Evolutionary conservation across 2,113 vertebrate species (phyloP).

Genomic region (Tragelaphus strepsiceros): DNA sequence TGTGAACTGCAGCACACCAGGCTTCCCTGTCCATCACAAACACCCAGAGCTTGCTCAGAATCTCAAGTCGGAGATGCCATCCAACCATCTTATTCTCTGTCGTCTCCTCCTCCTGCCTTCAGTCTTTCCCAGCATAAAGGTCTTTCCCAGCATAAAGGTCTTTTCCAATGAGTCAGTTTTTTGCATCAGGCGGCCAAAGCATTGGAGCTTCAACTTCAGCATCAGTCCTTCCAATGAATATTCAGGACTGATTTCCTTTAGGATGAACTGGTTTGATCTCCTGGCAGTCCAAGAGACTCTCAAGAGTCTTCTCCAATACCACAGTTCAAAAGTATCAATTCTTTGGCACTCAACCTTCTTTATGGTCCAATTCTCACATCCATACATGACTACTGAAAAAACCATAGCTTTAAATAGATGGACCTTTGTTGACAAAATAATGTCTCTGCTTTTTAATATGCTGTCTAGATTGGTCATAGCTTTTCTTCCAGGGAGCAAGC

Average conservation of each 20-base stretch:
- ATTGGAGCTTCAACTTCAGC: neutral
- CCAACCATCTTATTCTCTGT: neutral
- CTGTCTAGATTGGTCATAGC: too few species aligned
- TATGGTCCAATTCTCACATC: too few species aligned
- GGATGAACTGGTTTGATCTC: neutral
- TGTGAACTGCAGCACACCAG: neutral
- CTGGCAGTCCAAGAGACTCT: neutral
- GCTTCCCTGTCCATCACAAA: neutral
- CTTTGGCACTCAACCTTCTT: too few species aligned
- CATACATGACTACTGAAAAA: too few species aligned
- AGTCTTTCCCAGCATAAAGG: neutral
- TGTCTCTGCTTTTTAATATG: too few species aligned
- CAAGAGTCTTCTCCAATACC: neutral
- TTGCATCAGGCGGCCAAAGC: neutral
- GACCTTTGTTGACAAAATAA: too few species aligned
- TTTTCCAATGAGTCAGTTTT: neutral
- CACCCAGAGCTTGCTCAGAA: neutral
- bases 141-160: neutral
- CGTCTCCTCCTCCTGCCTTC: neutral
- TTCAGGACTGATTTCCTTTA: neutral
- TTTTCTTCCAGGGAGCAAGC: too few species aligned
- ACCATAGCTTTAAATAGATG: too few species aligned
- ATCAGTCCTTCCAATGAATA: neutral
- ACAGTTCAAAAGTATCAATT: too few species aligned
- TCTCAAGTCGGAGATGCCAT: neutral